Conservation (phyloP, 2,797 vertebrate species). For the Dicrostonyx torquatus region DNA sequence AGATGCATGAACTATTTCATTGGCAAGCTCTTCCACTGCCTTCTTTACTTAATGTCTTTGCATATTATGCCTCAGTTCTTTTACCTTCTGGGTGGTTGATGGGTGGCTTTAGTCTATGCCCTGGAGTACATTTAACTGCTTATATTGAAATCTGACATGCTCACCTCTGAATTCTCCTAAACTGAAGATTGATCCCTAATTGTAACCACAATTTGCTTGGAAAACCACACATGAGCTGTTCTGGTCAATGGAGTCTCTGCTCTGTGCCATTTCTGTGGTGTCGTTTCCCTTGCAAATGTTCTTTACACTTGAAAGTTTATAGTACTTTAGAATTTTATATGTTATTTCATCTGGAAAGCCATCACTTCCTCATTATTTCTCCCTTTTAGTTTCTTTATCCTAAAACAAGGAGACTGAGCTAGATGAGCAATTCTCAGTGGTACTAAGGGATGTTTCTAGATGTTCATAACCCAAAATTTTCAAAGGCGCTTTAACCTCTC, state of each 20-base stretch:
- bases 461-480: not conserved
- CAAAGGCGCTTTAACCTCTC: slow-evolving; percentile 14
- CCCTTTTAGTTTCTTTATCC: slow-evolving; percentile 44
- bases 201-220: not conserved
- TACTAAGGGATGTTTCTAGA: not conserved
- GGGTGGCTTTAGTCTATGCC: slow-evolving; percentile 14
- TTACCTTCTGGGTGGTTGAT: slow-evolving; percentile 20
- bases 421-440: not conserved
- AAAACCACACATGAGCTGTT: not conserved
- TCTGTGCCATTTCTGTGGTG: not conserved
- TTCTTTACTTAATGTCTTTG: slow-evolving; percentile 35
- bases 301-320: not conserved
- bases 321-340: not conserved
- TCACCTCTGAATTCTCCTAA: slow-evolving; percentile 27
- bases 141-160: not conserved
- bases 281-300: not conserved
- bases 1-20: not conserved
- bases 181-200: not conserved
- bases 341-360: not conserved
- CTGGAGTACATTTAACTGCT: slow-evolving; percentile 29
- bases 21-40: slow-evolving; percentile 4
- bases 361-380: slow-evolving; percentile 19
- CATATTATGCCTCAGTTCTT: slow-evolving; percentile 37
- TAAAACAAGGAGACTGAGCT: slow-evolving; percentile 7
- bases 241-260: not conserved